Evolutionary conservation across 1,140 invertebrate species (phyloP), one percentile per base, ranked within the genome.

Genomic region (Eumaeus atala): DNA sequence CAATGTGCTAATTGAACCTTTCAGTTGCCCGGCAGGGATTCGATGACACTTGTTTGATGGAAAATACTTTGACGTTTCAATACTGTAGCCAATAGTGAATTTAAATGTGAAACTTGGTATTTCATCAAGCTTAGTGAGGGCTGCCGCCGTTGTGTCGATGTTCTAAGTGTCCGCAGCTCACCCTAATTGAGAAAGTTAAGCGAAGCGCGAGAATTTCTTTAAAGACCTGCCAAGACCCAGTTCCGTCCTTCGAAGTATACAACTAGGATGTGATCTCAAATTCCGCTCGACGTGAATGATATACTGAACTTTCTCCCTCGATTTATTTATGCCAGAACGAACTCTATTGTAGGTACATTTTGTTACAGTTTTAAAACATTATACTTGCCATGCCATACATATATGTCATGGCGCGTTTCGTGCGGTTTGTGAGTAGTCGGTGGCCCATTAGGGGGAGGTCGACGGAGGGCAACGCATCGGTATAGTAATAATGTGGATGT

Each of bases 131-230:
- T 44, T 54, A 14, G 33, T 16, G 40, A 1, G 40, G 9, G 40
- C 40, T 44, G 40, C 16, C 40, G 28, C 52, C 40, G 56, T 14
- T 28, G 21, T 44, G 40, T 44, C 40, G 40, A 28, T 28, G 21
- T 9, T 9, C 35, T 10, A 37, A 9, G 51, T 42, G 48, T 42
- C 51, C 49, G 40, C 21, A 28, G 21, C 36, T 51, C 47, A 38
- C 51, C 62, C 62, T 71, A 71, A 71, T 71, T 71, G 68, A 67
- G 62, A 65, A 71, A 71, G 66, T 71, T 67, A 64, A 71, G 61
- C 63, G 55, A 49, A 62, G 59, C 59, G 61, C 17, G 61, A 66
- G 58, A 64, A 62, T 61, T 68, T 71, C 63, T 68, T 68, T 68
- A 62, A 65, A 68, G 56, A 53, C 58, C 50, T 56, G 60, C 57